Conservation (phyloP, 2,113 vertebrate genomes). For the Chunga burmeisteri region DNA sequence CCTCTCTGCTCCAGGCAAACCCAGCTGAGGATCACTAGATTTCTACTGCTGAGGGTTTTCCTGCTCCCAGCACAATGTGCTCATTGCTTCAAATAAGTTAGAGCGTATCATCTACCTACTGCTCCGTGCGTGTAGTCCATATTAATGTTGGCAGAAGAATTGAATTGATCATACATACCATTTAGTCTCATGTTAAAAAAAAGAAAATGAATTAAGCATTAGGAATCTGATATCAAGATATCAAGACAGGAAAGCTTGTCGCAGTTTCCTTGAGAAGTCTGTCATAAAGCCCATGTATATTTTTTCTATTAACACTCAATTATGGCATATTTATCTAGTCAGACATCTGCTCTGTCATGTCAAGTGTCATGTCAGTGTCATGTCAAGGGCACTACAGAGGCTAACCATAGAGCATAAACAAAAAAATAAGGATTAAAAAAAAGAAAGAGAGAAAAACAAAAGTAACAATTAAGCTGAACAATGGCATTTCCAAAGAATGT, state of each 20-base stretch:
- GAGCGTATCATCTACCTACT: neutral
- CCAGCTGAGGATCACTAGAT: neutral
- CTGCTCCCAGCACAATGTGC: neutral
- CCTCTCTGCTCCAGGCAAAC: neutral
- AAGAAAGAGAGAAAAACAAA: neutral
- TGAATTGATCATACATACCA: neutral
- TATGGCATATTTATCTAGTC: neutral
- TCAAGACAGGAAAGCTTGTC: neutral
- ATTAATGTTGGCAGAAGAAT: neutral
- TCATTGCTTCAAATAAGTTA: neutral
- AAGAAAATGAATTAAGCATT: neutral
- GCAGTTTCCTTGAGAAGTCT: neutral
- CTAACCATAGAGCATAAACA: neutral
- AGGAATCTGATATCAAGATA: neutral
- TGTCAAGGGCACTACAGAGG: neutral
- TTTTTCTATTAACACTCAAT: neutral
- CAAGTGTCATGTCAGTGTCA: neutral
- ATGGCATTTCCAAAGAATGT: neutral
- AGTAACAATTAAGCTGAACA: neutral
- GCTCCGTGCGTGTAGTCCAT: rapidly evolving
- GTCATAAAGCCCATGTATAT: neutral
- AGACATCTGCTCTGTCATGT: neutral
- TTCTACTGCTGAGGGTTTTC: neutral
- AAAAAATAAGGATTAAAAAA: neutral
- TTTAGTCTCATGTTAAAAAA: neutral